Base-by-base conservation (phyloP, 2,113 vertebrate species). In the Hippocampus abdominalis region DNA sequence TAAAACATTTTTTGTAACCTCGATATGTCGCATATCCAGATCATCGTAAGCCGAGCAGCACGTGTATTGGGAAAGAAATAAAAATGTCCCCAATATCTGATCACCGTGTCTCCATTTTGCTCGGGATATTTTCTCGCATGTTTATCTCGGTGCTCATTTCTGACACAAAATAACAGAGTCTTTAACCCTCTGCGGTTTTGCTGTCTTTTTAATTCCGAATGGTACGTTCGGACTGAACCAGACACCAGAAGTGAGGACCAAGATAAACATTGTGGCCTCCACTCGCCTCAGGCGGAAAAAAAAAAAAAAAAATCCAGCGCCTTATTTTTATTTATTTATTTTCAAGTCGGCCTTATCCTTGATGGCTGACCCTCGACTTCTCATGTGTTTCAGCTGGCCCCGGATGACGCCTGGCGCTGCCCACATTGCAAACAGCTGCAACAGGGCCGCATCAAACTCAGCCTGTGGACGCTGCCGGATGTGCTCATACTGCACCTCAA, bases 391-490 rank as follows among this genome's bases (percentile, higher is more conserved):
- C 82, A 99, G 97, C 93, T 99, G 82, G 97, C 96, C 73, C 96
- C 96, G 0, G 96, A 98, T 16, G 96, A 99, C 0, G 97, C 97
- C 16, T 99, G 97, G 96, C 93, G 97, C 72, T 99, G 97, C 86
- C 97, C 97, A 1, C 96, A 99, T 89, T 99, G 97, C 81, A 98
- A 97, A 88, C 96, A 98, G 91, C 94, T 99, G 78, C 97, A 99
- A 90, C 96, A 99, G 79, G 97, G 97, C 23, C 96, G 94, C 80
- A 98, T 99, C 73, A 98, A 97, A 9, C 88, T 99, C 74, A 97
- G 96, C 89, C 91, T 99, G 75, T 99, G 97, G 97, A 99, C 97
- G 15, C 91, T 99, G 68, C 97, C 97, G 0, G 97, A 98, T 57
- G 95, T 99, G 74, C 96, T 99, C 54, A 99, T 99, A 66, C 91